Evolutionary conservation across 2,888 invertebrate genomes (phyloP).

Genomic region (Dascillus cervinus): DNA sequence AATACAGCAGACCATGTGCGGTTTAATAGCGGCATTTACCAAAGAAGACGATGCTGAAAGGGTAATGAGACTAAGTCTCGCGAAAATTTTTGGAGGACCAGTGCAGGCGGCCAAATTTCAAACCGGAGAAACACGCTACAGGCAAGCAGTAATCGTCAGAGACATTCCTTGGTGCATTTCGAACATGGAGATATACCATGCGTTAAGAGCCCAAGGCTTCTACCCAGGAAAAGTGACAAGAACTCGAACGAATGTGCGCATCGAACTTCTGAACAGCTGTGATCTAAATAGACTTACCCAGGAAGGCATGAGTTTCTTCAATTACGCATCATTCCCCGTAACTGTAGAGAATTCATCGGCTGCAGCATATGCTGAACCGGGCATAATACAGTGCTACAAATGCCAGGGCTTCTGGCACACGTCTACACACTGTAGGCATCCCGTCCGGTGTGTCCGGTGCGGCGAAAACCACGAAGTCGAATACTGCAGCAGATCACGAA

Average conservation of each 20-base stretch:
- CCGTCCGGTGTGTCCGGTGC: constrained; percentile 44
- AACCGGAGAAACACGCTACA: constrained; percentile 37
- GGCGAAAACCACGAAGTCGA: constrained; percentile 47
- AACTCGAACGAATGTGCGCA: constrained; percentile 16
- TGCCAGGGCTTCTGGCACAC: constrained; percentile 52
- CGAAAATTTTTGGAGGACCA: constrained; percentile 38
- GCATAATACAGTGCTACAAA: constrained; percentile 46
- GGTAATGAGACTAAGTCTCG: constrained; percentile 37
- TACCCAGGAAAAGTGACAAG: constrained; percentile 35
- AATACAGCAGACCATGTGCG: constrained; percentile 30
- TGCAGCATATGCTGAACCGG: constrained; percentile 24
- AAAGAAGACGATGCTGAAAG: constrained; percentile 40
- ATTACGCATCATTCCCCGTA: constrained; percentile 40
- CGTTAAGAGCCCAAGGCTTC: constrained; percentile 42
- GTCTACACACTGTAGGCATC: constrained; percentile 38
- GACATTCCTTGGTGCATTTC: constrained; percentile 48
- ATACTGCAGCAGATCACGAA: constrained; percentile 43
- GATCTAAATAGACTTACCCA: constrained; percentile 42
- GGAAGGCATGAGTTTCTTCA: constrained; percentile 46
- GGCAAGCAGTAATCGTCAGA: constrained; percentile 38
- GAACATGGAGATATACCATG: constrained; percentile 41
- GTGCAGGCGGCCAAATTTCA: constrained; percentile 43
- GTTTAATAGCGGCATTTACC: constrained; percentile 39
- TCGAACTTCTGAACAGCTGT: constrained; percentile 40
- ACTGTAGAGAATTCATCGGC: constrained; percentile 39